Evolutionary conservation across 2,113 vertebrate genomes (phyloP), one percentile per base, ranked within the genome.

Genomic region (Naja naja): DNA sequence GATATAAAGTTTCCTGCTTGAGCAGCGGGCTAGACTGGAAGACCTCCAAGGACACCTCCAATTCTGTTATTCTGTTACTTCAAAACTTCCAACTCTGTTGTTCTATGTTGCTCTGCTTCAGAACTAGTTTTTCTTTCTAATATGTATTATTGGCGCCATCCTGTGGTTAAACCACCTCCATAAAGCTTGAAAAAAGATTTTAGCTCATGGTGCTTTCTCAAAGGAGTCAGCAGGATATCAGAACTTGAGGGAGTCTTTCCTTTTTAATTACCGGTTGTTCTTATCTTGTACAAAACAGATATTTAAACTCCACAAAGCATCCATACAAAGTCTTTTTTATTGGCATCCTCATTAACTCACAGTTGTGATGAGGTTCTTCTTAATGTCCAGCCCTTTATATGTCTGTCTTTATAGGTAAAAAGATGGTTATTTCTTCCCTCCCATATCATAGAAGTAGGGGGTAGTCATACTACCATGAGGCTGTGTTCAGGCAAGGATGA

Each of bases 141-240:
- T 94, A 60, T 95, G 96, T 96, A 95, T 95, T 87, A 92, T 89
- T 91, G 94, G 94, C 95, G 96, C 90, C 97, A 97, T 95, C 97
- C 90, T 94, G 96, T 96, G 97, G 96, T 88, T 60, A 93, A 93
- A 96, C 49, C 54, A 5, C 85, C 0, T 94, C 91, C 96, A 16
- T 52, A 27, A 87, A 49, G 7, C 30, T 53, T 64, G 16, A 69
- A 85, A 47, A 9, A 9, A n/a, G 8, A 53, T 52, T 93, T 30
- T 23, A 30, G 45, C 18, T 85, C 5, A 52, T 9, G 22, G 45
- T 89, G 55, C 87, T n/a, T 49, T 6, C 1, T 85, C 53, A 47
- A 14, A 81, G 74, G 34, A 81, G 34, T 18, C 69, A 81, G 34
- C 69, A 81, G 1, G 34, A 81, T 39, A 22, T 43, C 18, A 8